phyloP scores from a whole-genome alignment of 2,113 vertebrate genomes.

The Aythya baeri region DNA sequence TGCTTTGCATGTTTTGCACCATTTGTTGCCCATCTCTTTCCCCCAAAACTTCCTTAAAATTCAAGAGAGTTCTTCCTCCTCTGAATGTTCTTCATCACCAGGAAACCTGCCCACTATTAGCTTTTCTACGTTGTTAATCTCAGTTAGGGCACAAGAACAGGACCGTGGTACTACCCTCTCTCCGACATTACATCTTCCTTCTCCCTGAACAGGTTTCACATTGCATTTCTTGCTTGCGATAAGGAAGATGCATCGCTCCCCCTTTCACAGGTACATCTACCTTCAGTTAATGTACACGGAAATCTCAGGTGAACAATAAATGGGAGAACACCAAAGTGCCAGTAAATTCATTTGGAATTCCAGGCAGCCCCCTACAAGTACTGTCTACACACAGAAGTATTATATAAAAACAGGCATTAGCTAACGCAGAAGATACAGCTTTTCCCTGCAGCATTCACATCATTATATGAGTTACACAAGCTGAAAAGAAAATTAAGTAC shows the following conservation, averaged over 20 bases:
- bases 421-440: neutral
- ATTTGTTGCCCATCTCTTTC: neutral
- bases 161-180: neutral
- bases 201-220: neutral
- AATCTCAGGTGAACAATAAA: neutral
- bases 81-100: neutral
- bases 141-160: neutral
- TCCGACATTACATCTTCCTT: neutral
- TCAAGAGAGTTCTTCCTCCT: neutral
- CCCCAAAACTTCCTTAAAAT: neutral
- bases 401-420: neutral
- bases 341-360: neutral
- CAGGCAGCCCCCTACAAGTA: neutral
- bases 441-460: neutral
- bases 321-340: neutral
- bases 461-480: neutral
- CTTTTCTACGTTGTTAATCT: neutral
- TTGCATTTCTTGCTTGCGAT: neutral
- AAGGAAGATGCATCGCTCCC: neutral
- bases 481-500: neutral
- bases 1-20: neutral
- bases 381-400: neutral
- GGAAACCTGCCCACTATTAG: neutral
- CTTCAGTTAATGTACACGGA: neutral
- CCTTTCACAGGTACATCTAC: neutral